Percentiles rank a stretch among this genome's conserved stretches.
Conservation (phyloP, 1,140 invertebrate species). For the Lineus longissimus region DNA sequence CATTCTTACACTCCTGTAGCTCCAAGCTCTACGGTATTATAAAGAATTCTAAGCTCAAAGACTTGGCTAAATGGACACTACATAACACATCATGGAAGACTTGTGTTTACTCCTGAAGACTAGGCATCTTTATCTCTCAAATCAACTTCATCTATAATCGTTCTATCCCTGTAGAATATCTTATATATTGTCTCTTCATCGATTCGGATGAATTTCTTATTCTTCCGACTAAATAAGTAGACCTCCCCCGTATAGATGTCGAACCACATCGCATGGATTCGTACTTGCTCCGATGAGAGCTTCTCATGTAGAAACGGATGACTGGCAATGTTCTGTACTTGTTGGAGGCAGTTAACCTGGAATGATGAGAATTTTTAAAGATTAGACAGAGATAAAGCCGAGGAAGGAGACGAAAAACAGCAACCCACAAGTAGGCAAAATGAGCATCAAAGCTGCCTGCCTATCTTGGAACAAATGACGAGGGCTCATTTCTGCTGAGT, state of each 20-base stretch:
- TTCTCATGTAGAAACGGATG: constrained; percentile 86
- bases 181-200: constrained; percentile 66
- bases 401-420: not conserved
- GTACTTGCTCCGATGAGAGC: constrained; percentile 74
- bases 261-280: constrained; percentile 93
- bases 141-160: not conserved
- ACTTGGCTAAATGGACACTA: no score
- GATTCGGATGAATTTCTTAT: constrained; percentile 78
- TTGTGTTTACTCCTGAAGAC: no score
- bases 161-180: not conserved
- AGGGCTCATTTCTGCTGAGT: no score
- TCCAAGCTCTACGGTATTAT: no score
- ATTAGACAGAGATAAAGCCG: no score
- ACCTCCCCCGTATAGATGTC: constrained; percentile 96
- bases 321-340: constrained; percentile 89
- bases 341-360: constrained; percentile 87
- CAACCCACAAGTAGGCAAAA: not conserved
- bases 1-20: no score
- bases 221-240: constrained; percentile 77
- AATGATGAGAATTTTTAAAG: constrained; percentile 29
- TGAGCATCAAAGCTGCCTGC: not conserved
- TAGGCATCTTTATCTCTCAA: no score
- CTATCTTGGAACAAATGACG: not conserved
- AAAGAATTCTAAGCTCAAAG: no score
- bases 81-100: no score